Conservation (phyloP, 2,113 vertebrate species). For the Rhinolophus ferrumequinum region DNA sequence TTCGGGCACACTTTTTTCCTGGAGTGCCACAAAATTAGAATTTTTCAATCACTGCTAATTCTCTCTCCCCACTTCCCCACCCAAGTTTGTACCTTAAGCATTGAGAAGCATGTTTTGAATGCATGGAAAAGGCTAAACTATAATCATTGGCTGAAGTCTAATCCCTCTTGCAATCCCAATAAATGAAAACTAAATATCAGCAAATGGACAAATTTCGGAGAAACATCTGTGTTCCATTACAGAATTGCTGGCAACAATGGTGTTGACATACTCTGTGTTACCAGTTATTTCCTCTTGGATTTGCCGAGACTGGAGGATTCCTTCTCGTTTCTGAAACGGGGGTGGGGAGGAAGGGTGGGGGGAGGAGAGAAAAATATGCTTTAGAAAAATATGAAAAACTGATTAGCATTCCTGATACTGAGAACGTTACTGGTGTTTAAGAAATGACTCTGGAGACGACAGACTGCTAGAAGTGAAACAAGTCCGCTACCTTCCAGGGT, state of each 20-base stretch:
- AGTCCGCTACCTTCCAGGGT: neutral
- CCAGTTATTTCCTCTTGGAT: slow-evolving; percentile 99
- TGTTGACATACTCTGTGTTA: slow-evolving; percentile 96
- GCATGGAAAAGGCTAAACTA: slow-evolving; percentile 83
- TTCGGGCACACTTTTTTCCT: slow-evolving; percentile 67
- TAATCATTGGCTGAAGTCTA: slow-evolving; percentile 83
- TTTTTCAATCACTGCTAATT: slow-evolving; percentile 79
- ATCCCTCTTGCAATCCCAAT: slow-evolving; percentile 83
- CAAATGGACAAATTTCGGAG: slow-evolving; percentile 85
- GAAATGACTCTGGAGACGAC: slow-evolving; percentile 51
- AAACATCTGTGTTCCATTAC: slow-evolving; percentile 87
- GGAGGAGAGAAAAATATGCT: slow-evolving; percentile 76
- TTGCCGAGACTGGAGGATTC: slow-evolving; percentile 97
- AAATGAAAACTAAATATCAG: slow-evolving; percentile 86
- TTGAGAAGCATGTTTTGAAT: slow-evolving; percentile 81
- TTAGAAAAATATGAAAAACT: slow-evolving; percentile 74
- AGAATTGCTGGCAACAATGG: slow-evolving; percentile 81
- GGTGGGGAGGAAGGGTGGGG: slow-evolving; percentile 55
- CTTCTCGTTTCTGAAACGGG: slow-evolving; percentile 94
- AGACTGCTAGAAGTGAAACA: neutral
- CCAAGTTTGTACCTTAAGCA: slow-evolving; percentile 81
- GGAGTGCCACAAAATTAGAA: slow-evolving; percentile 81
- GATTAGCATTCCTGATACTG: slow-evolving; percentile 58
- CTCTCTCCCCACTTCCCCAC: slow-evolving; percentile 69
- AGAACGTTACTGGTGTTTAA: slow-evolving; percentile 66